phyloP scores from a whole-genome alignment of 2,888 invertebrate species.

The Nudaria mundana region DNA sequence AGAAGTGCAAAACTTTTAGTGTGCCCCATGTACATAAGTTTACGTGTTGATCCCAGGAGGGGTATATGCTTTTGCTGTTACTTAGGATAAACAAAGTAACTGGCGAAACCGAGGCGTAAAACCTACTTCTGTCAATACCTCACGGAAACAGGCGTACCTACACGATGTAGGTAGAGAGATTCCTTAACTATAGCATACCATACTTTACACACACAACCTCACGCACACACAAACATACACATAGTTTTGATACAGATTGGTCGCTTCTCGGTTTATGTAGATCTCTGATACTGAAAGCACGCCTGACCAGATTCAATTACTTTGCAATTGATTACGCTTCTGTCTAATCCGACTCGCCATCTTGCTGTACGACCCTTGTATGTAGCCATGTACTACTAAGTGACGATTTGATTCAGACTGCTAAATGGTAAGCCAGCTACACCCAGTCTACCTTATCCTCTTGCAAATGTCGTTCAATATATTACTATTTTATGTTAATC shows the following conservation, averaged over 20 bases:
- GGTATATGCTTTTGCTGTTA: no score
- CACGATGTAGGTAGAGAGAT: no score
- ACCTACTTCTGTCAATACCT: no score
- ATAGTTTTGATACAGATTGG: constrained; percentile 53
- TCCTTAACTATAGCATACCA: no score
- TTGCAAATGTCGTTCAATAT: constrained; percentile 7
- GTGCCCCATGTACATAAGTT: no score
- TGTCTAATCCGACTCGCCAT: constrained; percentile 53
- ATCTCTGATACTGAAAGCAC: constrained; percentile 53
- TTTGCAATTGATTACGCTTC: constrained; percentile 65
- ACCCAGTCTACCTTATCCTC: constrained; percentile 3
- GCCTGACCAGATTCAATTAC: constrained; percentile 71
- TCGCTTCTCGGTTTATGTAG: constrained; percentile 36
- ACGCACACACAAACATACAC: constrained; percentile 43
- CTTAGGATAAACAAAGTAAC: no score
- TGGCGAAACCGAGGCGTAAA: no score
- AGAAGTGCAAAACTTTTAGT: no score
- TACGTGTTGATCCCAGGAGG: no score
- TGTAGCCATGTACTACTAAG: constrained; percentile 17
- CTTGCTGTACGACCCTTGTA: constrained; percentile 32
- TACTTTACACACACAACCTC: no score
- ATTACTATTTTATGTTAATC: no score
- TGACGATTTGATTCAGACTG: constrained; percentile 14
- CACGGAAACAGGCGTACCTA: no score
- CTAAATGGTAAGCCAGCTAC: constrained; percentile 14